phyloP scores from a whole-genome alignment of 2,113 vertebrate species.

The Thryonomys swinderianus region DNA sequence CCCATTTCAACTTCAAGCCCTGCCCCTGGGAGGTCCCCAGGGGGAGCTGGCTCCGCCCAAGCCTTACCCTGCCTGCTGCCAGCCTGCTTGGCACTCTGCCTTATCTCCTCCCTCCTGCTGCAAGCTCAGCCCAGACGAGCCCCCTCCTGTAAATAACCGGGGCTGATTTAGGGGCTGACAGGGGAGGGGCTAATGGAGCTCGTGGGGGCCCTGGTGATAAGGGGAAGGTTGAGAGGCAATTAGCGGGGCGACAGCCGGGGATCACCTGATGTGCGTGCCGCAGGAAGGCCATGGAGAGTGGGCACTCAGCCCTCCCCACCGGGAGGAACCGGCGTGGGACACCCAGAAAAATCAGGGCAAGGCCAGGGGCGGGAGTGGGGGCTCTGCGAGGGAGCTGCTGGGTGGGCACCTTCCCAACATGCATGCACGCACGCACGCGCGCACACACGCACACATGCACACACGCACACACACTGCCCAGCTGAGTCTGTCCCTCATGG shows the following conservation, averaged over 20 bases:
- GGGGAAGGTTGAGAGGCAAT: slow-evolving; percentile 78
- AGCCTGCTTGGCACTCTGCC: background rate
- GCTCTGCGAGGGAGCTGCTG: background rate
- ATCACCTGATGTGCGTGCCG: slow-evolving; percentile 71
- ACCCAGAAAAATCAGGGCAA: slow-evolving; percentile 23
- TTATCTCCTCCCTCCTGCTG: slow-evolving; percentile 27
- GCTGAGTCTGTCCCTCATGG: slow-evolving; percentile 62
- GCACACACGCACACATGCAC: background rate
- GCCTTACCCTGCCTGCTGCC: background rate
- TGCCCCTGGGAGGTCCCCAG: background rate
- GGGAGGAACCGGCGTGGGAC: background rate
- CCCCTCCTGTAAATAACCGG: slow-evolving; percentile 72
- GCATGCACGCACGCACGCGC: background rate
- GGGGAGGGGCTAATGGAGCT: slow-evolving; percentile 80
- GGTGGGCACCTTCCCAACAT: background rate
- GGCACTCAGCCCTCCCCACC: background rate
- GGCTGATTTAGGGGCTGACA: slow-evolving; percentile 79
- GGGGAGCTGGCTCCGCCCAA: background rate
- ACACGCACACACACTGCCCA: background rate
- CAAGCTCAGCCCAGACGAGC: slow-evolving; percentile 66
- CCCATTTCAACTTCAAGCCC: background rate
- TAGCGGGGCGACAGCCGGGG: slow-evolving; percentile 74
- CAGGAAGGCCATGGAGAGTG: background rate
- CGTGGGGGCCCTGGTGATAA: slow-evolving; percentile 74
- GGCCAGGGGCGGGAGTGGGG: background rate